Conservation (phyloP, 2,113 vertebrate genomes). For the Calyptommatus sinebrachiatus region DNA sequence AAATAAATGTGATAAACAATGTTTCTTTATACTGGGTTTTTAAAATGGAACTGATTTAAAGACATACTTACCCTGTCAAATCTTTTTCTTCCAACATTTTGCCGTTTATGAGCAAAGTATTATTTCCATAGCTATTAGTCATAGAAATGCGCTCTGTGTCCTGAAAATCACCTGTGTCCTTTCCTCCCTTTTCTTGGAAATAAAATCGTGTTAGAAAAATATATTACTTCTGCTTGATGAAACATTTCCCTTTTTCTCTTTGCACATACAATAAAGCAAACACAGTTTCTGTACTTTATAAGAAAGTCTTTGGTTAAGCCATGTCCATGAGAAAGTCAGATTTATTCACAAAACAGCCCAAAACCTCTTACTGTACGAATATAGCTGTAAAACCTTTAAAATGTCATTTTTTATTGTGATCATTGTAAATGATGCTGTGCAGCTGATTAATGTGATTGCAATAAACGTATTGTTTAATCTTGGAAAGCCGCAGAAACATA, state of each 20-base stretch:
- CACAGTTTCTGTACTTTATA: conserved; percentile 14
- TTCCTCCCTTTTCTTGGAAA: no score
- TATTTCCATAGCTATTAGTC: conserved; percentile 41
- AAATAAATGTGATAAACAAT: conserved; percentile 40
- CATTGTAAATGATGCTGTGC: no score
- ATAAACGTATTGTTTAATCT: background rate
- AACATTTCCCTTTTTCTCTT: background rate
- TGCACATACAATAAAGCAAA: conserved; percentile 38
- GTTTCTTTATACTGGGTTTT: conserved; percentile 40
- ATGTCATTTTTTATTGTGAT: no score
- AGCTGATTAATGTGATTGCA: no score
- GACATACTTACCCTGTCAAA: conserved; percentile 19
- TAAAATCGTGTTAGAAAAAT: conserved; percentile 55
- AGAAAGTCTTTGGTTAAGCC: background rate
- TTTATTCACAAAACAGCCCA: background rate
- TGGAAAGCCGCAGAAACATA: background rate
- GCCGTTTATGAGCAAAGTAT: conserved; percentile 55
- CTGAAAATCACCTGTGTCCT: conserved; percentile 49
- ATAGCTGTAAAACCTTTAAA: background rate
- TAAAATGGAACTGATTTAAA: conserved; percentile 45
- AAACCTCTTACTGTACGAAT: background rate
- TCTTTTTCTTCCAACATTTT: conserved; percentile 50
- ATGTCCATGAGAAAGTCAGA: background rate
- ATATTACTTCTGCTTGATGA: background rate
- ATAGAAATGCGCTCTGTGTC: conserved; percentile 50